These are phyloP conservation scores for Liasis olivaceus DNA, from an alignment of 2,797 vertebrate genomes.

Conservation along the genomic window DNA sequence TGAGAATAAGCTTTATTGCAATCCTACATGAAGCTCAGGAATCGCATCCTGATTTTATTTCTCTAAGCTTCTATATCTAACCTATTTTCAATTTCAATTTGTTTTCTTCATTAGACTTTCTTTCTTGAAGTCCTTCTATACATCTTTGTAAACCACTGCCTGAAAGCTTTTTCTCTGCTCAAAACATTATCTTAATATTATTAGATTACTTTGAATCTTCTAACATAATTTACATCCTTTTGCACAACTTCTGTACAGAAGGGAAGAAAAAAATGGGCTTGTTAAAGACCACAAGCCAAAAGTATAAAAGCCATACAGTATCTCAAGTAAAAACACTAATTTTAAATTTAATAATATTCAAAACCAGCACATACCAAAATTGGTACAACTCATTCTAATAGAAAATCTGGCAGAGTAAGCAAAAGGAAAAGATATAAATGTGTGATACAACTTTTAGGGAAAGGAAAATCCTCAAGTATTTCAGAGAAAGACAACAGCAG, in stretches of 20 bases:
- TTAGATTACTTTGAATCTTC: background rate
- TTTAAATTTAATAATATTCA: background rate
- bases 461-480: background rate
- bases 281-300: background rate
- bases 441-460: background rate
- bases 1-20: background rate
- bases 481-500: background rate
- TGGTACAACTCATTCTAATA: constrained; percentile 8
- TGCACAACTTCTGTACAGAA: background rate
- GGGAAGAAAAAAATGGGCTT: background rate
- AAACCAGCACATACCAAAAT: background rate
- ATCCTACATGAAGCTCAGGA: background rate
- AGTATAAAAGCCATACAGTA: background rate
- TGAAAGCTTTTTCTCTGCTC: background rate
- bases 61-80: background rate
- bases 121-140: background rate
- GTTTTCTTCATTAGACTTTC: background rate
- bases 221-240: background rate
- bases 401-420: background rate
- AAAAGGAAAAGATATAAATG: background rate
- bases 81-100: background rate
- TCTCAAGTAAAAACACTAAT: background rate
- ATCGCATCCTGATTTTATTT: background rate
- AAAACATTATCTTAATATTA: background rate
- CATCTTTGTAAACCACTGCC: background rate